A percentile compares a stretch with the other conserved stretches of the same genome.
These are phyloP conservation scores for Adoxophyes honmai DNA, from an alignment of 1,140 invertebrate genomes.

Conservation along the genomic window DNA sequence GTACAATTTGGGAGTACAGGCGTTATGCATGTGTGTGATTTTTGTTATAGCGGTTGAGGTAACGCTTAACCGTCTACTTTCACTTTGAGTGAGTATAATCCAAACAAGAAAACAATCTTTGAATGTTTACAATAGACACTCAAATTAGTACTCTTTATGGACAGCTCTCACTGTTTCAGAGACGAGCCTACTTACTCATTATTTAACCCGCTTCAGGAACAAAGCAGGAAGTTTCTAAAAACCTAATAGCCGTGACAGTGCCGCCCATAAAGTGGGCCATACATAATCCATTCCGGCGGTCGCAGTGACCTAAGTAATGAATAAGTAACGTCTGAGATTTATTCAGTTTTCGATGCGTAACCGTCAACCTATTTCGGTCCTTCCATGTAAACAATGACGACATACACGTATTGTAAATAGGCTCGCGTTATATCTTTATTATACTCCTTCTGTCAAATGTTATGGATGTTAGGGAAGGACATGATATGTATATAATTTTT, in stretches of 20 bases:
- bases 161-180: too few species aligned
- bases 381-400: constrained; percentile 6
- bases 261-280: background rate
- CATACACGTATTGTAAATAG: constrained; percentile 1
- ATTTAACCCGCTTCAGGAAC: background rate
- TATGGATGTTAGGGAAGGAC: background rate
- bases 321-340: background rate
- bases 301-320: background rate
- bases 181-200: too few species aligned
- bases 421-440: background rate
- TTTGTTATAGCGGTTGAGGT: too few species aligned
- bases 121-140: too few species aligned
- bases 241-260: background rate
- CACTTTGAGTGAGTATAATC: too few species aligned
- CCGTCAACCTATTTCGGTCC: too few species aligned
- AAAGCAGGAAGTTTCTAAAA: constrained; percentile 5
- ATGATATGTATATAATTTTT: background rate
- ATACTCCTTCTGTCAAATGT: background rate
- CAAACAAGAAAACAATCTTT: too few species aligned
- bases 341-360: background rate
- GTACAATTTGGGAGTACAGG: too few species aligned
- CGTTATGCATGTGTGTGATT: too few species aligned
- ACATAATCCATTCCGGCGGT: background rate
- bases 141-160: too few species aligned
- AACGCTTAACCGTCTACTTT: too few species aligned